Evolutionary conservation across 2,797 vertebrate species (phyloP).

Genomic region (Novumbra hubbsi): DNA sequence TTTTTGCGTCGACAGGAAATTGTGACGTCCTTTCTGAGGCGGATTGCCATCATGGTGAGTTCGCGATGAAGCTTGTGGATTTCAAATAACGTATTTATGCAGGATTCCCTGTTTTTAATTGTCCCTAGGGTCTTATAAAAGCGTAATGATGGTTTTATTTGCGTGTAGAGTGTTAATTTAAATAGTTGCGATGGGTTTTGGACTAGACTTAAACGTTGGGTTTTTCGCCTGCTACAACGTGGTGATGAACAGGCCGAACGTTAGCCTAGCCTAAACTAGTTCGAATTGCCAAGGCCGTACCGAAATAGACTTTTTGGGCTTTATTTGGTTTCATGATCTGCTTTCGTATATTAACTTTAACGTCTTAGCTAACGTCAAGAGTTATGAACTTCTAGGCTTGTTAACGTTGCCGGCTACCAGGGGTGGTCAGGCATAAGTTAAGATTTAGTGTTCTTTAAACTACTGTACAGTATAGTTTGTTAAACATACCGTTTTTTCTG

Average conservation of each 20-base stretch:
- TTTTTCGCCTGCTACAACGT: conserved; percentile 53
- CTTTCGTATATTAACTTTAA: background rate
- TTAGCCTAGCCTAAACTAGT: conserved; percentile 21
- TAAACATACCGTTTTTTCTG: background rate
- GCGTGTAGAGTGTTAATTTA: background rate
- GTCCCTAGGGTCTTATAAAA: fast-evolving
- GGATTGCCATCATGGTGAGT: conserved; percentile 84
- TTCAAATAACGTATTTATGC: conserved; percentile 6
- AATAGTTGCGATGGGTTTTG: background rate
- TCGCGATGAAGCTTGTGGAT: conserved; percentile 28
- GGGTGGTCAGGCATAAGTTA: background rate
- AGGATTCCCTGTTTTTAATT: fast-evolving
- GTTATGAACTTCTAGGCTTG: background rate
- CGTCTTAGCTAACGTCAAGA: too few species aligned
- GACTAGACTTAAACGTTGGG: conserved; percentile 31
- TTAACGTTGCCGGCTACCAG: background rate
- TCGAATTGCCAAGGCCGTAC: background rate
- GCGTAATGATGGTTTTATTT: background rate
- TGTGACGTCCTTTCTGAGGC: conserved; percentile 66
- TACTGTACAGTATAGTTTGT: background rate
- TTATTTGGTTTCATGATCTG: background rate
- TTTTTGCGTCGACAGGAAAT: conserved; percentile 52
- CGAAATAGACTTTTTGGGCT: fast-evolving
- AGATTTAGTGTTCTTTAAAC: too few species aligned
- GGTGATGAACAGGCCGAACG: conserved; percentile 32